Conservation (phyloP, 1,140 invertebrate genomes). For the Rhynchophorus ferrugineus region DNA sequence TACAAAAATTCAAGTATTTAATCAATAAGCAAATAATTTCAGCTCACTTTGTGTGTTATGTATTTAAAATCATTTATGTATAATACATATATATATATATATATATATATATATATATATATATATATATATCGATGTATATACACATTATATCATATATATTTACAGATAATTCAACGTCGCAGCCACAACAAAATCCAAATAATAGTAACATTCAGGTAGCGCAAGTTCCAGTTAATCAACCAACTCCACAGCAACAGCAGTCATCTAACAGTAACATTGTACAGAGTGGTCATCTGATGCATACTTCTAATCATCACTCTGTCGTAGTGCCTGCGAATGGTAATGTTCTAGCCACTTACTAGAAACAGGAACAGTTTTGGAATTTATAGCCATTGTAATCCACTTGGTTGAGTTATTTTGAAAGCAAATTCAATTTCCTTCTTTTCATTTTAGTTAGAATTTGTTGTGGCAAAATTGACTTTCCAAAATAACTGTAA, state of each 20-base stretch:
- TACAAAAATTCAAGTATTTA: no score
- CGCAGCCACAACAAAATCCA: constrained; percentile 26
- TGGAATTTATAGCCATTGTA: constrained; percentile 14
- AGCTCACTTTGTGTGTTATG: no score
- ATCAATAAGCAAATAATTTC: no score
- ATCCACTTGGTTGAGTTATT: background rate
- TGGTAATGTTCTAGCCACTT: constrained; percentile 37
- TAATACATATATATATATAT: no score
- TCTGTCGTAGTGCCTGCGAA: constrained; percentile 38
- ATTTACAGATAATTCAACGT: no score
- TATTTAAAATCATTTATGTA: no score
- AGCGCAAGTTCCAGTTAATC: constrained; percentile 18
- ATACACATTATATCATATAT: no score
- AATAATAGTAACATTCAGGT: constrained; percentile 11
- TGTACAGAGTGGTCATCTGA: constrained; percentile 31
- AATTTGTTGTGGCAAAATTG: background rate
- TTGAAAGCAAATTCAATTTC: background rate
- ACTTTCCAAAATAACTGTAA: background rate
- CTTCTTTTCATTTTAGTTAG: background rate
- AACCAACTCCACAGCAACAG: constrained; percentile 19
- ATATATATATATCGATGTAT: no score
- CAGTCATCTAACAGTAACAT: constrained; percentile 22
- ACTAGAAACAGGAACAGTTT: constrained; percentile 30
- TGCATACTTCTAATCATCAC: constrained; percentile 33
- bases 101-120: no score